Evolutionary conservation across 2,888 invertebrate genomes (phyloP).

Genomic region (Belgica antarctica): DNA sequence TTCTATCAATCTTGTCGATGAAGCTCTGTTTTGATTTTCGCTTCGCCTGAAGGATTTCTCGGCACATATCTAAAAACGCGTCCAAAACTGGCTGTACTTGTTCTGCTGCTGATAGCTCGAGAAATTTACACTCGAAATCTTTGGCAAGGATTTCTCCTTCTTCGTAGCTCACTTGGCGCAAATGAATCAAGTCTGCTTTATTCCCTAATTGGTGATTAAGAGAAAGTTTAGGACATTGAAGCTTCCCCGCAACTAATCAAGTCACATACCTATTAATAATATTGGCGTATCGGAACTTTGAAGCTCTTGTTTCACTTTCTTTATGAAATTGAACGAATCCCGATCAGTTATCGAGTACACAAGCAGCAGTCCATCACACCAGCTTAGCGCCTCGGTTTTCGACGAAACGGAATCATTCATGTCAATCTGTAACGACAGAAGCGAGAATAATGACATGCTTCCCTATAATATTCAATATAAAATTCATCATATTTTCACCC

Average conservation of each 20-base stretch:
- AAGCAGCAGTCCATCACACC: slow-evolving; percentile 86
- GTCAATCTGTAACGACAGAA: slow-evolving; percentile 17
- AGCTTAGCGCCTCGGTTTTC: slow-evolving; percentile 70
- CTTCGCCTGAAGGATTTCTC: slow-evolving; percentile 74
- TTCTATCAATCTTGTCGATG: slow-evolving; percentile 64
- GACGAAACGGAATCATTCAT: slow-evolving; percentile 74
- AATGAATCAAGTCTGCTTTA: slow-evolving; percentile 87
- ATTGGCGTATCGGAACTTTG: slow-evolving; percentile 70
- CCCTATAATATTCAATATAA: neutral
- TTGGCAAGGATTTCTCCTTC: slow-evolving; percentile 86
- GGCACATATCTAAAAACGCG: slow-evolving; percentile 79
- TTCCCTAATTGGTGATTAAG: slow-evolving; percentile 59
- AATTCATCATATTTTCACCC: neutral
- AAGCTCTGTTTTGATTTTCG: slow-evolving; percentile 80
- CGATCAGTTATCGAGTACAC: slow-evolving; percentile 90
- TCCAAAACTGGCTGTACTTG: slow-evolving; percentile 81
- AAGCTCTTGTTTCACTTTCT: slow-evolving; percentile 67
- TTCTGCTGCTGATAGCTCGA: slow-evolving; percentile 85
- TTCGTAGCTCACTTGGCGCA: slow-evolving; percentile 81
- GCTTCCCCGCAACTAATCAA: too few relatives aligned
- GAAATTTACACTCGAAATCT: slow-evolving; percentile 84
- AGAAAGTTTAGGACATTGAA: neutral
- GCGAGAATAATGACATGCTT: neutral
- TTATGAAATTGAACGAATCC: slow-evolving; percentile 78
- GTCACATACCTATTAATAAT: slow-evolving; percentile 61